Evolutionary conservation across 2,797 vertebrate species (phyloP).

Genomic region (Steatocranus sp.): DNA sequence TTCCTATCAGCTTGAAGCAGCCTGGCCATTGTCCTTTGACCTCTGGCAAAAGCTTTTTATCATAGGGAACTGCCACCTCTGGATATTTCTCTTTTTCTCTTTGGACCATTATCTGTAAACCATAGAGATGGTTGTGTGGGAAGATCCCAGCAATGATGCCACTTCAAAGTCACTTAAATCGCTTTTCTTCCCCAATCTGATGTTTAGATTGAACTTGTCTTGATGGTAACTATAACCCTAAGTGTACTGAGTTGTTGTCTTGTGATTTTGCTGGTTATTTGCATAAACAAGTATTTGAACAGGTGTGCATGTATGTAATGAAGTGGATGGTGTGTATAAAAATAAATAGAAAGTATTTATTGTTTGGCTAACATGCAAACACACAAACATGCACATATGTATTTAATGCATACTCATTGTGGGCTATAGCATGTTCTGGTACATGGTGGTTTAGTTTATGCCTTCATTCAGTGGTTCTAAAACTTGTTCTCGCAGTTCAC

Average conservation of each 20-base stretch:
- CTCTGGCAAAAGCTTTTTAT: slow-evolving; percentile 42
- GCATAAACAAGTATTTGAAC: not conserved
- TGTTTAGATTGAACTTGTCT: not conserved
- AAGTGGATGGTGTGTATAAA: not conserved
- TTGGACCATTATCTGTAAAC: not conserved
- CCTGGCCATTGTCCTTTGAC: slow-evolving; percentile 40
- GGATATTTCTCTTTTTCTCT: not conserved
- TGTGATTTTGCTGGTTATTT: not conserved
- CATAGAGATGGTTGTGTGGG: not conserved
- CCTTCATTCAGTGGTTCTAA: not conserved
- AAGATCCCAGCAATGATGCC: not conserved
- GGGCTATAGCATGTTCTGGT: not conserved
- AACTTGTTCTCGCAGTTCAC: not conserved
- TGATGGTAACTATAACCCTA: not conserved
- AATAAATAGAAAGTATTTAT: not conserved
- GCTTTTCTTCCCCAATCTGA: not conserved
- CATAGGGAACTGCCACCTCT: not conserved
- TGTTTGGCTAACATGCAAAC: not conserved
- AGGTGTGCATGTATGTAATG: not conserved
- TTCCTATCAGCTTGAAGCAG: not conserved
- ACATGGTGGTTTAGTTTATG: not conserved
- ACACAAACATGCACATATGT: not conserved
- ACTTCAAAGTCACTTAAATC: not conserved
- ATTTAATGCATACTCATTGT: not conserved
- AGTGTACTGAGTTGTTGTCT: not conserved